Conservation (phyloP, 2,113 vertebrate species). For the Rutilus rutilus region DNA sequence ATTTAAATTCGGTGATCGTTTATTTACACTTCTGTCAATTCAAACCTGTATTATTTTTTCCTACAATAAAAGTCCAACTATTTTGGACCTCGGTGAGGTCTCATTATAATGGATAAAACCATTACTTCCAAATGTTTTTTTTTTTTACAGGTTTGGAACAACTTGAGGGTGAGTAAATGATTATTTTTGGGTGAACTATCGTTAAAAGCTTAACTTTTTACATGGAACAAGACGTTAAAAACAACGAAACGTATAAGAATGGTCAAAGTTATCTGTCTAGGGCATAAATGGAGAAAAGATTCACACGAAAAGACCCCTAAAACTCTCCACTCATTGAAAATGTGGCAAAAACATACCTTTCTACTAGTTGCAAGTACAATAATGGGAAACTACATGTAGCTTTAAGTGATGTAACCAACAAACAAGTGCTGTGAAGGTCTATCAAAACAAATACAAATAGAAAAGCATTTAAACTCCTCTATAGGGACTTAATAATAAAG, state of each 20-base stretch:
- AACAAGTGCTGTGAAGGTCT: neutral
- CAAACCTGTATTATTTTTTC: neutral
- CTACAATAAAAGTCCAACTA: neutral
- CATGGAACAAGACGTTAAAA: neutral
- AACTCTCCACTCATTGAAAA: neutral
- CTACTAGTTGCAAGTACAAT: neutral
- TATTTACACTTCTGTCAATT: neutral
- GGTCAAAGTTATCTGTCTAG: neutral
- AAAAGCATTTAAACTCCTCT: slow-evolving; percentile 6
- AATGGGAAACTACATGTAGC: neutral
- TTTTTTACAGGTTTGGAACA: neutral
- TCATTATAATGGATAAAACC: neutral
- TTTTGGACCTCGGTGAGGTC: neutral
- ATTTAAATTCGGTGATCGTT: neutral
- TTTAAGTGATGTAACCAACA: neutral
- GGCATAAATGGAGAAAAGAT: neutral
- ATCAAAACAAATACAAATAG: neutral
- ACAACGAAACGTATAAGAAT: neutral
- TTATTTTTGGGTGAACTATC: neutral
- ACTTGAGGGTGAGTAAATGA: neutral
- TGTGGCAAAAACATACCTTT: neutral
- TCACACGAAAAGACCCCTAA: neutral
- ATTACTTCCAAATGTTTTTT: neutral
- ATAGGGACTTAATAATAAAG: slow-evolving; percentile 24
- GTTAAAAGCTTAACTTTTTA: neutral